These are phyloP conservation scores for Anoncus sp. DNA, from an alignment of 2,888 invertebrate species.

Conservation along the genomic window DNA sequence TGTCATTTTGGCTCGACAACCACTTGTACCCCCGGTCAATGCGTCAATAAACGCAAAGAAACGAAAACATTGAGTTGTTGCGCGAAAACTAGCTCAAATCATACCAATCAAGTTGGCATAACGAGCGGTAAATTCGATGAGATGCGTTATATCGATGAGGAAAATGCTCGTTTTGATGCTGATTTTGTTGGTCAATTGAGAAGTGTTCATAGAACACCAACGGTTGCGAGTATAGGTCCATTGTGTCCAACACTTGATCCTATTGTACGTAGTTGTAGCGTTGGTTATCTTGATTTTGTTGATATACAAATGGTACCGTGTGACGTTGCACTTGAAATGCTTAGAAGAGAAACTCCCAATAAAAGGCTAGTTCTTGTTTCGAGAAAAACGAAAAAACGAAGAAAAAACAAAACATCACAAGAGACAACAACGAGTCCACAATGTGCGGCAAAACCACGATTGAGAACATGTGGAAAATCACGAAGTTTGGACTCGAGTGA, in stretches of 20 bases:
- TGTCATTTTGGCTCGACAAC: constrained; percentile 67
- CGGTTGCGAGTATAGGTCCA: constrained; percentile 88
- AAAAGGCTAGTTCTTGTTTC: constrained; percentile 91
- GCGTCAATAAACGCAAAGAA: constrained; percentile 73
- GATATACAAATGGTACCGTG: constrained; percentile 90
- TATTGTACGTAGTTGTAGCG: constrained; percentile 94
- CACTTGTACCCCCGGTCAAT: constrained; percentile 66
- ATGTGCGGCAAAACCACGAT: constrained; percentile 82
- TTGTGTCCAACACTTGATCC: constrained; percentile 86
- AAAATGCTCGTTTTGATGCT: constrained; percentile 78
- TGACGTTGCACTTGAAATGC: constrained; percentile 89
- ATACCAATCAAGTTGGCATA: constrained; percentile 69
- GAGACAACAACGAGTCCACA: constrained; percentile 74
- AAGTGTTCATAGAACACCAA: constrained; percentile 83
- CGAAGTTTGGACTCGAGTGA: constrained; percentile 94
- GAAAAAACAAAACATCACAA: constrained; percentile 81
- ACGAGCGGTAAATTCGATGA: constrained; percentile 84
- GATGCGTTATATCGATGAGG: constrained; percentile 90
- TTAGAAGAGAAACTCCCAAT: constrained; percentile 89
- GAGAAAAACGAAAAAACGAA: constrained; percentile 85
- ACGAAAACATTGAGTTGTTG: constrained; percentile 66
- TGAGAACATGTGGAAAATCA: constrained; percentile 91
- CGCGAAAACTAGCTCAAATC: constrained; percentile 69
- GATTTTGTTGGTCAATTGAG: constrained; percentile 73
- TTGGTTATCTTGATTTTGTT: constrained; percentile 93